Percentiles rank a stretch among this genome's conserved stretches.
phyloP scores from a whole-genome alignment of 1,140 invertebrate species.

The Drosophila murphyi region DNA sequence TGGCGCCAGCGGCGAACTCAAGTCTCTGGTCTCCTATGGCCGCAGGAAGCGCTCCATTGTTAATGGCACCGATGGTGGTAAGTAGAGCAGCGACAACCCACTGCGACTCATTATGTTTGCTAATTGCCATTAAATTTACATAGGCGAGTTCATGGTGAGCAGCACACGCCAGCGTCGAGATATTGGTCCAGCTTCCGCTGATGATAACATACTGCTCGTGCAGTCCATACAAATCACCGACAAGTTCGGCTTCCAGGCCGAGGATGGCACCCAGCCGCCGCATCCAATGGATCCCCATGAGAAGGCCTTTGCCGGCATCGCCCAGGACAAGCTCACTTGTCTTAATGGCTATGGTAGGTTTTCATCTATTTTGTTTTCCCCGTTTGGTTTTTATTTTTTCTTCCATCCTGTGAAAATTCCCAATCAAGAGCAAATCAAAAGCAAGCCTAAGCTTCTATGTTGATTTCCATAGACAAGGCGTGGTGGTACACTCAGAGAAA shows the following conservation, averaged over 20 bases:
- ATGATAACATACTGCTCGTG: constrained; percentile 93
- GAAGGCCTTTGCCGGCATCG: constrained; percentile 78
- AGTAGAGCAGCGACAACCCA: constrained; percentile 19
- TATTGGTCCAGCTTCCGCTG: constrained; percentile 83
- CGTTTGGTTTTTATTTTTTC: not conserved
- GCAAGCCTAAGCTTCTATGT: constrained; percentile 12
- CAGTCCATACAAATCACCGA: constrained; percentile 96
- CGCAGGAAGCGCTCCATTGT: constrained; percentile 85
- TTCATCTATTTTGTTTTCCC: not conserved
- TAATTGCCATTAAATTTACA: constrained; percentile 58
- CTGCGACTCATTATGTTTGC: constrained; percentile 38
- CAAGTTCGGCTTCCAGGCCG: constrained; percentile 92
- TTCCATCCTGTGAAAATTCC: constrained; percentile 66
- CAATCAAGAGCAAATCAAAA: constrained; percentile 78
- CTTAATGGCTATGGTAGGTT: constrained; percentile 84
- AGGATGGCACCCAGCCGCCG: constrained; percentile 71
- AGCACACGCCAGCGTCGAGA: constrained; percentile 69
- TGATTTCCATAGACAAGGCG: constrained; percentile 79
- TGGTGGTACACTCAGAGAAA: not conserved
- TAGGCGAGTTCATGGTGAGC: constrained; percentile 78
- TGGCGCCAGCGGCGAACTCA: constrained; percentile 90
- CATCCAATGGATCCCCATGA: constrained; percentile 63
- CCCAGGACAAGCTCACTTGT: constrained; percentile 81
- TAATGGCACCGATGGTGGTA: constrained; percentile 75
- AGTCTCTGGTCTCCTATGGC: constrained; percentile 92